Evolutionary conservation across 2,113 vertebrate genomes (phyloP).

Genomic region (Thunnus thynnus): DNA sequence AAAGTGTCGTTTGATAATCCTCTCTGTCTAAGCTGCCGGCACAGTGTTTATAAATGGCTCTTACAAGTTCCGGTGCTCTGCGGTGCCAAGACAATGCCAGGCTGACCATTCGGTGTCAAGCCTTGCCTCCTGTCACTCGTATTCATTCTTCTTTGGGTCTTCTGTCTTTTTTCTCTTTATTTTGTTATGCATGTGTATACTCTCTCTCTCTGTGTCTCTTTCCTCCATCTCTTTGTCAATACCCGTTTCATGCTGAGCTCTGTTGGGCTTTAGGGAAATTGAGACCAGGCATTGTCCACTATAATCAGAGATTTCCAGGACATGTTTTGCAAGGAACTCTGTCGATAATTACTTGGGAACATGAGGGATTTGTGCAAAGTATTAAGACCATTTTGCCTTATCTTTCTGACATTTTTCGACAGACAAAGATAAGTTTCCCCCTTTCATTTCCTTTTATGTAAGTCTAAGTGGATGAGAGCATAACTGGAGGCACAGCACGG

Average conservation of each 20-base stretch:
- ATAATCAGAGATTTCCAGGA: slow-evolving; percentile 45
- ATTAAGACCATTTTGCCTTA: slow-evolving; percentile 40
- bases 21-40: slow-evolving; percentile 65
- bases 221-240: slow-evolving; percentile 21
- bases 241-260: slow-evolving; percentile 21
- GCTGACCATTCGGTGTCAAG: slow-evolving; percentile 32
- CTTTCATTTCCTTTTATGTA: slow-evolving; percentile 50
- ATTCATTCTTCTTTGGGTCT: slow-evolving; percentile 11
- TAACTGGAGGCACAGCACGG: slow-evolving; percentile 34
- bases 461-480: slow-evolving; percentile 54
- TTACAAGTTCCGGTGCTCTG: slow-evolving; percentile 57
- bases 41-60: slow-evolving; percentile 57
- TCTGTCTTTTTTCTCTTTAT: background rate
- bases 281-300: slow-evolving; percentile 35
- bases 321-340: slow-evolving; percentile 14
- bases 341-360: slow-evolving; percentile 17
- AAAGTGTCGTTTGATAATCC: slow-evolving; percentile 80
- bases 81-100: slow-evolving; percentile 55
- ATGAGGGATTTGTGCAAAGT: slow-evolving; percentile 10
- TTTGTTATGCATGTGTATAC: background rate
- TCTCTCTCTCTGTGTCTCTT: background rate
- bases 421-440: slow-evolving; percentile 20
- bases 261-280: slow-evolving; percentile 36
- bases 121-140: slow-evolving; percentile 12
- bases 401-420: slow-evolving; percentile 59